Conservation (phyloP, 2,797 vertebrate species). For the Echiichthys vipera region DNA sequence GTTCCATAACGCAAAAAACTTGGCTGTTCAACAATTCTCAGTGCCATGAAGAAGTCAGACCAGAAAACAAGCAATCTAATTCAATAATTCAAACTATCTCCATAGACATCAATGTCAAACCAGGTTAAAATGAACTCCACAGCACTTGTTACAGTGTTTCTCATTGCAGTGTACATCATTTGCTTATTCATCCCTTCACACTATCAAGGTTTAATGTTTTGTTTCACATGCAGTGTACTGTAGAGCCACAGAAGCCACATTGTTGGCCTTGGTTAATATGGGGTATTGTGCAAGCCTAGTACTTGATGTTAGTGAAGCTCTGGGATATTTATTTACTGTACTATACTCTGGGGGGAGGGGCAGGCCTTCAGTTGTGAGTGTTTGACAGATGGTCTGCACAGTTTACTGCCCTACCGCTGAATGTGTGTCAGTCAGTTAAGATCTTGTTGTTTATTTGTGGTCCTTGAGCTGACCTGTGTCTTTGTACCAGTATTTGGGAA, state of each 20-base stretch:
- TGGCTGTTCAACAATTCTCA: not conserved
- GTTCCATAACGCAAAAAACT: not conserved
- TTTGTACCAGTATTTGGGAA: slow-evolving; percentile 6
- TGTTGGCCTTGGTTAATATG: not conserved
- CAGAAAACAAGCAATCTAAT: not conserved
- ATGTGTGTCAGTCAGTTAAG: slow-evolving; percentile 63
- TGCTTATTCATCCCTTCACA: slow-evolving; percentile 1
- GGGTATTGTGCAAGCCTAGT: slow-evolving; percentile 2
- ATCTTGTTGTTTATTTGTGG: slow-evolving; percentile 43
- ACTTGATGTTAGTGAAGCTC: slow-evolving; percentile 28
- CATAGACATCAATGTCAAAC: not conserved
- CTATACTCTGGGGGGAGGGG: slow-evolving; percentile 54
- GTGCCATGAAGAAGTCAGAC: not conserved
- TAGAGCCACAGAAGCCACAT: not conserved
- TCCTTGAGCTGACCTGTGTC: slow-evolving; percentile 23
- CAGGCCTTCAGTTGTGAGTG: slow-evolving; percentile 37
- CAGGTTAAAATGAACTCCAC: slow-evolving; percentile 1
- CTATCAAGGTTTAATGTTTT: not conserved
- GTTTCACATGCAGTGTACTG: not conserved
- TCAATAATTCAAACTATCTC: slow-evolving; percentile 13
- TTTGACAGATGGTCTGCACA: slow-evolving; percentile 74
- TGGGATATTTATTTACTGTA: slow-evolving; percentile 55
- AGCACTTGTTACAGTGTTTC: not conserved
- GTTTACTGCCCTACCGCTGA: slow-evolving; percentile 66
- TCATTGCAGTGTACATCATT: not conserved